Evolutionary conservation across 2,888 invertebrate genomes (phyloP).

Genomic region (Maniola hyperantus): DNA sequence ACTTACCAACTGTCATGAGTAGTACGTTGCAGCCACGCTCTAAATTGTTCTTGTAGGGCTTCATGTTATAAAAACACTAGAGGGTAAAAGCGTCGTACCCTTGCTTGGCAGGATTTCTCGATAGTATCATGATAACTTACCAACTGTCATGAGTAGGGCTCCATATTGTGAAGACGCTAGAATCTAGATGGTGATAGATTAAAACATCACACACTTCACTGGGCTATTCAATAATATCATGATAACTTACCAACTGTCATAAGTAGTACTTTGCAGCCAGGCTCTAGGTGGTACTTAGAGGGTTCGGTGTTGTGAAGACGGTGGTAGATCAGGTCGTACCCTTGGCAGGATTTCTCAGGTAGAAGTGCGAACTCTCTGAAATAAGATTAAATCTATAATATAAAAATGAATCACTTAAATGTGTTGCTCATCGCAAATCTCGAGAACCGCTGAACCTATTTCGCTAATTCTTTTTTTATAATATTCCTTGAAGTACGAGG

Average conservation of each 20-base stretch:
- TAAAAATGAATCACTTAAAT: no score
- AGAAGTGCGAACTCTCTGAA: constrained; percentile 82
- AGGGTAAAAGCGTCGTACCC: constrained; percentile 85
- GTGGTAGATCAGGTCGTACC: constrained; percentile 84
- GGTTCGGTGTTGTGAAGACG: constrained; percentile 81
- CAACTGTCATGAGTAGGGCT: constrained; percentile 83
- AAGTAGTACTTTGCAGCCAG: constrained; percentile 82
- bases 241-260: constrained; percentile 78
- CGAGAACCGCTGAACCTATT: no score
- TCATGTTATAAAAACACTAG: constrained; percentile 80
- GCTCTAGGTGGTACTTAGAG: constrained; percentile 82
- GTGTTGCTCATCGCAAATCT: no score
- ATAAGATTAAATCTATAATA: constrained; percentile 36
- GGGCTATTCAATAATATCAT: background rate
- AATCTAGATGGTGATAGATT: constrained; percentile 46
- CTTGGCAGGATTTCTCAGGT: constrained; percentile 82
- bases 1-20: constrained; percentile 81
- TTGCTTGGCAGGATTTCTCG: constrained; percentile 80
- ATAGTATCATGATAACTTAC: constrained; percentile 51
- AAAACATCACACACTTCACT: no score
- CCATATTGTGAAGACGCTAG: constrained; percentile 79
- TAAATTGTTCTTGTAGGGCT: constrained; percentile 83
- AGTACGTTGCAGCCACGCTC: constrained; percentile 83
- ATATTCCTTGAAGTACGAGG: no score
- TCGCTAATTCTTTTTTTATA: no score